Conservation (phyloP, 2,888 invertebrate genomes). For the Drosophila multiciliata region DNA sequence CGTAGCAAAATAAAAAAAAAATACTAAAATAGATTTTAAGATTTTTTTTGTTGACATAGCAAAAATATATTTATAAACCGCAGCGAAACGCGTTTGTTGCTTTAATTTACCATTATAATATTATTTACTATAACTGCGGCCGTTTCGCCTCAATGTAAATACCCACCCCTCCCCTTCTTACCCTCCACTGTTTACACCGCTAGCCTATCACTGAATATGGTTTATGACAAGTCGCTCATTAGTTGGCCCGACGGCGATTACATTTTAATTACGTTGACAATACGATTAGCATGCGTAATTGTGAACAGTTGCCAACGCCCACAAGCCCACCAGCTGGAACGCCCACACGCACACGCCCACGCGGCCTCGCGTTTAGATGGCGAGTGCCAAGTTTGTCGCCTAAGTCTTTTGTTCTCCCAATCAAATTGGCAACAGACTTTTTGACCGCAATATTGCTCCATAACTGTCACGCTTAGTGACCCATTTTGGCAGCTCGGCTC, state of each 20-base stretch:
- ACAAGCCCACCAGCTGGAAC: slow-evolving; percentile 20
- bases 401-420: slow-evolving; percentile 68
- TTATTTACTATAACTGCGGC: slow-evolving; percentile 67
- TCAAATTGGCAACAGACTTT: slow-evolving; percentile 30
- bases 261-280: slow-evolving; percentile 78
- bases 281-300: slow-evolving; percentile 78
- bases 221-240: slow-evolving; percentile 71
- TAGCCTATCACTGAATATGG: slow-evolving; percentile 26
- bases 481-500: slow-evolving; percentile 63
- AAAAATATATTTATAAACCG: slow-evolving; percentile 1
- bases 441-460: slow-evolving; percentile 66
- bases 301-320: slow-evolving; percentile 41
- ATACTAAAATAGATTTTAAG: slow-evolving; percentile 57
- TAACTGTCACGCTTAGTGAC: slow-evolving; percentile 77
- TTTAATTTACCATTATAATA: slow-evolving; percentile 77
- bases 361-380: slow-evolving; percentile 7
- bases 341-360: slow-evolving; percentile 25
- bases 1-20: slow-evolving; percentile 54
- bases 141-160: slow-evolving; percentile 24
- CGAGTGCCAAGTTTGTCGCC: slow-evolving; percentile 58
- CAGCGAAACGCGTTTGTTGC: slow-evolving; percentile 68
- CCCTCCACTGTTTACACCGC: neutral
- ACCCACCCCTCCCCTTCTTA: neutral
- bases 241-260: slow-evolving; percentile 68
- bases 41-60: slow-evolving; percentile 51